Conservation (phyloP, 2,888 invertebrate species). For the Alsophila aescularia region DNA sequence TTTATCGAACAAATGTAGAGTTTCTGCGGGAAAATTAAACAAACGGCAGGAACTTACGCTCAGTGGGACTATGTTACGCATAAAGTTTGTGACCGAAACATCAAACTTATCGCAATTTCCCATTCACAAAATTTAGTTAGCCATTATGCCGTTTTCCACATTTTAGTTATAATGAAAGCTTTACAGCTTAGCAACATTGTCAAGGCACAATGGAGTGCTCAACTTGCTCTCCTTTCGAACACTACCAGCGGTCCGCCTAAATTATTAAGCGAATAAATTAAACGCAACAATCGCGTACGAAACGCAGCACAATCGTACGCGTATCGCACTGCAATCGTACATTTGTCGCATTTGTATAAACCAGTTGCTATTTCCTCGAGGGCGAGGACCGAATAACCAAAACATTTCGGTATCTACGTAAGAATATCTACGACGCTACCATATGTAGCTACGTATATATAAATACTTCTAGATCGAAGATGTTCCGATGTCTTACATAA, state of each 20-base stretch:
- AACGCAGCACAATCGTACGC: constrained; percentile 44
- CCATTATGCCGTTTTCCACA: background rate
- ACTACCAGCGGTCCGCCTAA: constrained; percentile 49
- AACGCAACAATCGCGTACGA: constrained; percentile 40
- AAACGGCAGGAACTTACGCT: too few species aligned
- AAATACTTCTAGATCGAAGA: too few species aligned
- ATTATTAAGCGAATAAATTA: constrained; percentile 64
- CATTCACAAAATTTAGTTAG: background rate
- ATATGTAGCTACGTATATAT: too few species aligned
- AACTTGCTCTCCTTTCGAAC: constrained; percentile 50
- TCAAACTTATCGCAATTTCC: too few species aligned
- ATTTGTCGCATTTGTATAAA: constrained; percentile 19
- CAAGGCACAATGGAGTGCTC: constrained; percentile 37
- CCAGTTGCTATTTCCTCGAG: constrained; percentile 5
- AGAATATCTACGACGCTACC: too few species aligned
- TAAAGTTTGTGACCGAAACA: too few species aligned
- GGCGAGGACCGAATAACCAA: background rate
- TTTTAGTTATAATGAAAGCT: background rate
- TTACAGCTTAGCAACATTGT: constrained; percentile 7
- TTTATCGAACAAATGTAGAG: too few species aligned
- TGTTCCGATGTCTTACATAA: too few species aligned
- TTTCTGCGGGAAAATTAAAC: too few species aligned
- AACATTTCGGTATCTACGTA: background rate
- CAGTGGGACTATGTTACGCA: too few species aligned
- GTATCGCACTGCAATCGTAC: constrained; percentile 45